A percentile compares a stretch with the other conserved stretches of the same genome.
Evolutionary conservation across 2,113 vertebrate genomes (phyloP).

Genomic region (human (Homo sapiens)): DNA sequence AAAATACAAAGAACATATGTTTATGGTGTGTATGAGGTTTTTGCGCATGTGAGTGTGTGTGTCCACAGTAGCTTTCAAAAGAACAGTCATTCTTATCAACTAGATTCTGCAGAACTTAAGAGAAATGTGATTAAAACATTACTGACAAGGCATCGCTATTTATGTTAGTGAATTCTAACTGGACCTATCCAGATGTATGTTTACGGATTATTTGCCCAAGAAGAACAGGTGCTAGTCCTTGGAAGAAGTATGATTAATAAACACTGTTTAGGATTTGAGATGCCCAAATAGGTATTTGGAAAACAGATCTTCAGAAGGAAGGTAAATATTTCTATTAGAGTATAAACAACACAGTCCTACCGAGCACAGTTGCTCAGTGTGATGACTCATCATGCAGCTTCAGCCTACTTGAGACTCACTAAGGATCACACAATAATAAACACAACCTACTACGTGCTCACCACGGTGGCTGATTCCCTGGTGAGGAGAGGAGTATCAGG

Average conservation of each 20-base stretch:
- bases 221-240: not conserved
- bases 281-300: not conserved
- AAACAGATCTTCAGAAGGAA: conserved; percentile 20
- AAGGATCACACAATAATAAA: not conserved
- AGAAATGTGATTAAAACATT: not conserved
- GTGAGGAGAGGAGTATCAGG: not conserved
- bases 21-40: not conserved
- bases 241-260: not conserved
- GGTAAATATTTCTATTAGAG: conserved; percentile 9
- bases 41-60: not conserved
- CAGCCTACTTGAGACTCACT: not conserved
- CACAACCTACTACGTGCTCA: not conserved
- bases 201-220: not conserved
- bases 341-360: not conserved
- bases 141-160: not conserved
- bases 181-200: not conserved
- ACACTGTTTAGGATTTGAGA: not conserved
- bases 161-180: not conserved
- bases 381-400: not conserved
- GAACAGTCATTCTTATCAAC: not conserved
- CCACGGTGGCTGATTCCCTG: too few species aligned
- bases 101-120: not conserved
- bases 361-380: not conserved
- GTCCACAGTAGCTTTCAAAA: not conserved
- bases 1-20: not conserved